Evolutionary conservation across 2,797 vertebrate genomes (phyloP).

Genomic region (Natrix natrix): DNA sequence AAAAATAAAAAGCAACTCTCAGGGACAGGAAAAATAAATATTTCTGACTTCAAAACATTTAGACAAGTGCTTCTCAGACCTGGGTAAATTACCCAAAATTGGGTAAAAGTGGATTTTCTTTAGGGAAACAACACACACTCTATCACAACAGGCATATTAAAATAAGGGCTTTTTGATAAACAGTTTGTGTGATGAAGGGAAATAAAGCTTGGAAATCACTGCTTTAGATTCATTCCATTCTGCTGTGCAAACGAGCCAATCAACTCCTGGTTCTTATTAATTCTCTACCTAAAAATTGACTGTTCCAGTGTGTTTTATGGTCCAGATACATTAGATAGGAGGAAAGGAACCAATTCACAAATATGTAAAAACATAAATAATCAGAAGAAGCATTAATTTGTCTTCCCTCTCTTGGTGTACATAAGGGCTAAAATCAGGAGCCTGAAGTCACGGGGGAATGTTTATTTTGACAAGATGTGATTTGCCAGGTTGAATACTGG

Average conservation of each 20-base stretch:
- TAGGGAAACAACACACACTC: background rate
- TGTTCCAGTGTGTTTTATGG: background rate
- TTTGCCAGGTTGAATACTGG: background rate
- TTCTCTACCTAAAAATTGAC: background rate
- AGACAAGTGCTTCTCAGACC: background rate
- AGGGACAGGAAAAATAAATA: background rate
- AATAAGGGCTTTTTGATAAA: background rate
- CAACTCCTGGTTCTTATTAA: background rate
- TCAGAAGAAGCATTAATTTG: background rate
- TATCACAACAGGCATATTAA: background rate
- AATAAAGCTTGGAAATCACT: background rate
- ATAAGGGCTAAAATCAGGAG: background rate
- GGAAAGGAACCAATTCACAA: background rate
- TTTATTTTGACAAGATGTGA: background rate
- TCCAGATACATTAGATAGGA: background rate
- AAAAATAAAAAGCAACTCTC: background rate
- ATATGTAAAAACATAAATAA: background rate
- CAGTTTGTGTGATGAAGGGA: background rate
- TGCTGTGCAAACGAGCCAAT: background rate
- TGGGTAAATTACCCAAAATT: background rate
- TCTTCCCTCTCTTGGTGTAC: background rate
- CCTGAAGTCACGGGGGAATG: background rate
- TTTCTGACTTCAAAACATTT: background rate
- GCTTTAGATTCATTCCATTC: background rate
- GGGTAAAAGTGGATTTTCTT: background rate